phyloP scores from a whole-genome alignment of 2,888 invertebrate genomes.

The Pilophorus perplexus region DNA sequence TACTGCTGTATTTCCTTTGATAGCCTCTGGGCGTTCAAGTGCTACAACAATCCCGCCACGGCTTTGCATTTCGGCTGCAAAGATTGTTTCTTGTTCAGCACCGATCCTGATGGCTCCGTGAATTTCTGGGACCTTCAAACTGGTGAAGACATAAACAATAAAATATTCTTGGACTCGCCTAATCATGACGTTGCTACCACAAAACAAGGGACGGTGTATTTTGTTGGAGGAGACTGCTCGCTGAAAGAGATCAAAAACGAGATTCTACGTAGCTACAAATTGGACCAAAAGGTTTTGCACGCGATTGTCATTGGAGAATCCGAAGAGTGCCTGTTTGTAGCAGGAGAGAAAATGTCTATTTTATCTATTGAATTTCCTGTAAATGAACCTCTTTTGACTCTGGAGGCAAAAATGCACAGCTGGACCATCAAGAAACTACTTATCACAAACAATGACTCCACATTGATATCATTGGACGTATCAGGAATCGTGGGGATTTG shows the following conservation, averaged over 20 bases:
- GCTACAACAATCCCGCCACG: conserved; percentile 69
- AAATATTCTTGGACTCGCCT: conserved; percentile 37
- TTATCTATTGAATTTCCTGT: conserved; percentile 75
- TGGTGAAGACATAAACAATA: conserved; percentile 73
- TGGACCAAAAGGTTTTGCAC: conserved; percentile 16
- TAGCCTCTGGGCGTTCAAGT: conserved; percentile 71
- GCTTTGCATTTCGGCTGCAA: conserved; percentile 63
- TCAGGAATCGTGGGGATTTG: conserved; percentile 27
- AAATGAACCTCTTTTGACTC: conserved; percentile 61
- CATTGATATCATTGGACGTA: conserved; percentile 20
- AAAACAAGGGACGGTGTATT: conserved; percentile 66
- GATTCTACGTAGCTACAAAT: conserved; percentile 49
- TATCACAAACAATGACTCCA: conserved; percentile 14
- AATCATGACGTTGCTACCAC: conserved; percentile 51
- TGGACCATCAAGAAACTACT: conserved; percentile 51
- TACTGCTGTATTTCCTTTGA: conserved; percentile 80
- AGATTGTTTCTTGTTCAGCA: conserved; percentile 78
- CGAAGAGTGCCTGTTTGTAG: conserved; percentile 76
- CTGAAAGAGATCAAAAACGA: conserved; percentile 63
- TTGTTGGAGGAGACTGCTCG: conserved; percentile 68
- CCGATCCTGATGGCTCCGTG: conserved; percentile 84
- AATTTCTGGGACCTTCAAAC: conserved; percentile 85
- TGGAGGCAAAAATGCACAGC: conserved; percentile 59
- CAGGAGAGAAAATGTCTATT: conserved; percentile 75
- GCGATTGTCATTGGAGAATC: conserved; percentile 56